A percentile compares a stretch with the other conserved stretches of the same genome.
phyloP scores from a whole-genome alignment of 2,797 vertebrate genomes.

The Macroramphosus scolopax region DNA sequence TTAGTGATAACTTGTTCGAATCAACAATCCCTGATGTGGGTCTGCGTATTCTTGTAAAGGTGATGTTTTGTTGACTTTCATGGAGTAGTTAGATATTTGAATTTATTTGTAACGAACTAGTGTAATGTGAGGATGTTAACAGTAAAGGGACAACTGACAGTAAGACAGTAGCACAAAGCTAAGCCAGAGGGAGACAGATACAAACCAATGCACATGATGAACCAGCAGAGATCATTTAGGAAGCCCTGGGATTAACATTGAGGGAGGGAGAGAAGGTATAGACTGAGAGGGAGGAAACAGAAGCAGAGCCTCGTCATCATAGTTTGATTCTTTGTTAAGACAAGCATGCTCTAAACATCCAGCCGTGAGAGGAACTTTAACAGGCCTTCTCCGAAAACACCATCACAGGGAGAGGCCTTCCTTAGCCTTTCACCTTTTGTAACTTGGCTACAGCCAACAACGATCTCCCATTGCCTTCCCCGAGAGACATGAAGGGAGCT shows the following conservation, averaged over 20 bases:
- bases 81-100: no score
- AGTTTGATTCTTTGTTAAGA: constrained; percentile 40
- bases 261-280: constrained; percentile 10
- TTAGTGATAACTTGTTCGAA: no score
- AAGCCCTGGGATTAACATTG: not conserved
- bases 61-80: no score
- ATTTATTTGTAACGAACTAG: no score
- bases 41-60: no score
- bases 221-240: no score
- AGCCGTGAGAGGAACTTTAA: constrained; percentile 70
- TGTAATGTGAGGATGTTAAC: constrained; percentile 11
- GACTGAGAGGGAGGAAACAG: no score
- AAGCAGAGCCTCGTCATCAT: constrained; percentile 29
- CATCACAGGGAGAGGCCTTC: constrained; percentile 72
- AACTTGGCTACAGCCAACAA: constrained; percentile 60
- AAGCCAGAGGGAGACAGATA: constrained; percentile 13
- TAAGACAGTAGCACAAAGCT: not conserved
- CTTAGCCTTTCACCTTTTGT: constrained; percentile 68
- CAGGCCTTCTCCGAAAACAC: constrained; percentile 67
- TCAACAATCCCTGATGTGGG: no score
- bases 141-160: constrained; percentile 1
- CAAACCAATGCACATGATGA: constrained; percentile 5
- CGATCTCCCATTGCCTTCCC: constrained; percentile 52
- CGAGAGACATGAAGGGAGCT: constrained; percentile 44
- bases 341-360: constrained; percentile 44